phyloP scores from a whole-genome alignment of 2,888 invertebrate species.

The Pyrochroa serraticornis region DNA sequence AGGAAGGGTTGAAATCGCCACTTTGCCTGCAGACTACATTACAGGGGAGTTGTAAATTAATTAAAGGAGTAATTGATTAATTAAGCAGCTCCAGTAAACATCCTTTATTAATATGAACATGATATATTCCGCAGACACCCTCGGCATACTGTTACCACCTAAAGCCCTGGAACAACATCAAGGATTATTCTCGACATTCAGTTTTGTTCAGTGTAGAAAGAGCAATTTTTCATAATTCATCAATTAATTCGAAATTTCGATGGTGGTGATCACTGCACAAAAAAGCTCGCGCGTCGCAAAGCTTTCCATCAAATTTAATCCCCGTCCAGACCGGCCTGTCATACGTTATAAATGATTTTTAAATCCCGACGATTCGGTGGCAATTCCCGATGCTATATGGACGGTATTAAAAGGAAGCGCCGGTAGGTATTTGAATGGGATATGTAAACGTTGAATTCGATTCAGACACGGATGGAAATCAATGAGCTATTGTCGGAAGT shows the following conservation, averaged over 20 bases:
- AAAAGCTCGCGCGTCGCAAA: conserved; percentile 1
- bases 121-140: conserved; percentile 26
- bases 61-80: conserved; percentile 47
- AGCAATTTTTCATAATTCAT: conserved; percentile 5
- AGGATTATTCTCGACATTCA: not conserved
- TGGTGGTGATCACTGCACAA: not conserved
- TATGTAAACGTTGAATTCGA: too few species aligned
- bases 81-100: conserved; percentile 45
- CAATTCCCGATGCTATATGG: not conserved
- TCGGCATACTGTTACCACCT: conserved; percentile 11
- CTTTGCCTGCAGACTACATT: conserved; percentile 12
- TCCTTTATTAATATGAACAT: conserved; percentile 37
- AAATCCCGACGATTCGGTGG: conserved; percentile 1
- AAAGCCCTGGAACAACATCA: too few species aligned
- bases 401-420: too few species aligned
- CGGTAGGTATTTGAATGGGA: too few species aligned
- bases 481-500: too few species aligned
- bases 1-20: conserved; percentile 9
- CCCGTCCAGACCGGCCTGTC: conserved; percentile 9
- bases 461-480: too few species aligned
- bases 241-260: conserved; percentile 4
- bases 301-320: conserved; percentile 13
- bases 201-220: not conserved
- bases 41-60: conserved; percentile 42
- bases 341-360: conserved; percentile 9